Conservation (phyloP, 2,797 vertebrate genomes). For the Argentina silus region DNA sequence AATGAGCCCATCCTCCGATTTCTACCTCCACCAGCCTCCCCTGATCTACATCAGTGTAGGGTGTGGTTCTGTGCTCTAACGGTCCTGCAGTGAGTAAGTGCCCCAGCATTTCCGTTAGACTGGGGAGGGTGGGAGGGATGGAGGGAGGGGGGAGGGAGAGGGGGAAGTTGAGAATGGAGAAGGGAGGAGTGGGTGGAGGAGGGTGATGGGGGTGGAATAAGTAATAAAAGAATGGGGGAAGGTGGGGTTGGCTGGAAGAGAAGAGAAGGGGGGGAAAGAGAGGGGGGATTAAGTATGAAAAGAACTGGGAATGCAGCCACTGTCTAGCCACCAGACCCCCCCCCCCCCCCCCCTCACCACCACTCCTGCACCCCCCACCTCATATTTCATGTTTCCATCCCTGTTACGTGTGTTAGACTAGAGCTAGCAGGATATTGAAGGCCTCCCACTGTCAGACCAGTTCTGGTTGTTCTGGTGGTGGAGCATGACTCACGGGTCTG, state of each 20-base stretch:
- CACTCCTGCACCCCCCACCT: conserved; percentile 20
- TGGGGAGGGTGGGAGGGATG: background rate
- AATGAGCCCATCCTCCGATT: background rate
- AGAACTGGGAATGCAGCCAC: conserved; percentile 51
- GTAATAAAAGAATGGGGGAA: background rate
- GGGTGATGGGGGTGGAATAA: background rate
- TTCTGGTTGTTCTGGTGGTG: conserved; percentile 43
- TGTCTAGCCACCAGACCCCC: conserved; percentile 33
- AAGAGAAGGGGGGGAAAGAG: background rate
- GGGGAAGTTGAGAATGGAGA: background rate
- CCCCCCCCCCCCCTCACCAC: conserved; percentile 27
- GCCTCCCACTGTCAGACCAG: conserved; percentile 39
- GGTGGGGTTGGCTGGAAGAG: background rate
- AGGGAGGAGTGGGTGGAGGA: background rate
- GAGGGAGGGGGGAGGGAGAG: background rate
- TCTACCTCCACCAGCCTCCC: no score
- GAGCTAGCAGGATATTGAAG: conserved; percentile 37
- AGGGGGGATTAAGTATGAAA: conserved; percentile 18
- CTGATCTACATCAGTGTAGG: no score
- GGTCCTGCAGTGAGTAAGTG: no score
- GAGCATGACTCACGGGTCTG: conserved; percentile 68
- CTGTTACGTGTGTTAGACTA: conserved; percentile 6
- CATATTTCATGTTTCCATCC: conserved; percentile 59
- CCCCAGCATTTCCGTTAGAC: no score
- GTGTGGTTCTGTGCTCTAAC: no score